Conservation (phyloP, 1,140 invertebrate species). For the Calliphora vicina region DNA sequence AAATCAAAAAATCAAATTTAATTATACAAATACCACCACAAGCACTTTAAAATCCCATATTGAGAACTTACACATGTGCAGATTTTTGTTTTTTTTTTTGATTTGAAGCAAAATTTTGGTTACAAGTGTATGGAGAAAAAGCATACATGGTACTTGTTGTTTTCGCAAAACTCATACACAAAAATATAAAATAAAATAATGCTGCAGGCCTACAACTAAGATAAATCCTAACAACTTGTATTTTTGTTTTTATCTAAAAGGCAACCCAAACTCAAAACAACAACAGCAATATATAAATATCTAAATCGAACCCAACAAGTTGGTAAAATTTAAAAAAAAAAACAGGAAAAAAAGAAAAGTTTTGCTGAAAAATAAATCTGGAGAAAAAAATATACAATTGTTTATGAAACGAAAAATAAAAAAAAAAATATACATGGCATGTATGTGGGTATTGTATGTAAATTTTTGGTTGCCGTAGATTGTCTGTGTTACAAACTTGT, state of each 20-base stretch:
- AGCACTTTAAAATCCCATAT: too few species aligned
- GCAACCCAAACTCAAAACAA: neutral
- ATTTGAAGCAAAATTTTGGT: too few species aligned
- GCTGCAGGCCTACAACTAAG: neutral
- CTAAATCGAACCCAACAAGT: constrained; percentile 24
- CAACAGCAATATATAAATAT: neutral
- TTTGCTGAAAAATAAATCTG: neutral
- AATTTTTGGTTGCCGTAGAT: neutral
- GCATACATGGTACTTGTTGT: neutral
- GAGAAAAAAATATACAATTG: neutral
- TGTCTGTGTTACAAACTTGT: constrained; percentile 5
- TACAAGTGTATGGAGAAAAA: neutral
- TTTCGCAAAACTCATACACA: neutral
- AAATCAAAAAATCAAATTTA: too few species aligned
- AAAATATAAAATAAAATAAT: constrained; percentile 21
- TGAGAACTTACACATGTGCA: too few species aligned
- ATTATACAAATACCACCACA: too few species aligned
- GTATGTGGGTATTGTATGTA: neutral
- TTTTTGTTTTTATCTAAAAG: neutral
- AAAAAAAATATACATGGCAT: neutral
- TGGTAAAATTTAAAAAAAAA: constrained; percentile 1
- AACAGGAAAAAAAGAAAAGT: neutral
- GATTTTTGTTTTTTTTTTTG: too few species aligned
- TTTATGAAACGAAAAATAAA: neutral
- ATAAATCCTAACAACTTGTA: neutral